These are phyloP conservation scores for Diuraphis noxia DNA, from an alignment of 1,140 invertebrate species.

Conservation along the genomic window DNA sequence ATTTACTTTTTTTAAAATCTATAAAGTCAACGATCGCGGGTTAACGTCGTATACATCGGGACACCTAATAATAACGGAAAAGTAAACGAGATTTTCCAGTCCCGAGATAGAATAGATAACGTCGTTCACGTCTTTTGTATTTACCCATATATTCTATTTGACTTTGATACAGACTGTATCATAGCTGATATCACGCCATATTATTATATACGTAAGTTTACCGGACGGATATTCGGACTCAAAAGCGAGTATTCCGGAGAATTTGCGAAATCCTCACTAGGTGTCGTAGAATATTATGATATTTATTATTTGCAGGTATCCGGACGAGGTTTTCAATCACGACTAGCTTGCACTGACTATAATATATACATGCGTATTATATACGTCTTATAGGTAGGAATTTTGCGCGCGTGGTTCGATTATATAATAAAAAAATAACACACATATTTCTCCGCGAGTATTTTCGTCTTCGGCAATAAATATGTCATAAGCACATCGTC, in stretches of 20 bases:
- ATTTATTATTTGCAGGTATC: neutral
- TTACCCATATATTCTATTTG: too few species aligned
- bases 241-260: neutral
- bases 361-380: neutral
- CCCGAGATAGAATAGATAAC: neutral
- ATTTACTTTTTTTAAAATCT: neutral
- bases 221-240: neutral
- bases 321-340: neutral
- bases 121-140: neutral
- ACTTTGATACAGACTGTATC: neutral
- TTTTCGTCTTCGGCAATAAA: constrained; percentile 1
- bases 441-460: neutral
- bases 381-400: neutral
- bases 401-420: neutral
- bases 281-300: neutral
- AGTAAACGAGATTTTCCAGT: neutral
- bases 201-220: neutral
- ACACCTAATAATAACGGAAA: neutral
- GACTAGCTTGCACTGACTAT: neutral
- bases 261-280: neutral
- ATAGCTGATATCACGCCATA: neutral
- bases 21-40: neutral
- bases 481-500: constrained; percentile 16
- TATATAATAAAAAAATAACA: constrained; percentile 10
- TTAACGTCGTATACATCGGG: neutral